Evolutionary conservation across 2,113 vertebrate species (phyloP).

Genomic region (Chitala chitala): DNA sequence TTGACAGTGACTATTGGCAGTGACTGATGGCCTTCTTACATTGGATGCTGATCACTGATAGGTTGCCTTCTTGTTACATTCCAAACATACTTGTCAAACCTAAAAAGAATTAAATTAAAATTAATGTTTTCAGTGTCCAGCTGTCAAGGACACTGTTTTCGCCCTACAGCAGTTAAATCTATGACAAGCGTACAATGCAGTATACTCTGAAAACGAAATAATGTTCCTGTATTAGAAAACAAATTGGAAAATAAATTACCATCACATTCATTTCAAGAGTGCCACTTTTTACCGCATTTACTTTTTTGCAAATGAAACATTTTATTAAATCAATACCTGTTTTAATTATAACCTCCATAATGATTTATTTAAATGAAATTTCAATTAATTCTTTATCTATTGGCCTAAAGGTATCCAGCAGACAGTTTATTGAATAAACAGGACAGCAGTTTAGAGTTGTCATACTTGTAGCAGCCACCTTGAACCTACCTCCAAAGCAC

Average conservation of each 20-base stretch:
- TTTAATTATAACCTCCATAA: constrained; percentile 51
- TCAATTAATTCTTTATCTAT: constrained; percentile 20
- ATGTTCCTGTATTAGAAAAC: constrained; percentile 51
- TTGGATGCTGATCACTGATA: constrained; percentile 4
- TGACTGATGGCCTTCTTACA: neutral
- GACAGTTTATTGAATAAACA: constrained; percentile 19
- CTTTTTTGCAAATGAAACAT: constrained; percentile 54
- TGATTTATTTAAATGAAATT: constrained; percentile 31
- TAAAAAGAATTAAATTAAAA: neutral
- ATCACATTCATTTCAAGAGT: constrained; percentile 53
- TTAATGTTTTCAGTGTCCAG: neutral
- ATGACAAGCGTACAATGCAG: constrained; percentile 9
- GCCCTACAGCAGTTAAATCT: constrained; percentile 2
- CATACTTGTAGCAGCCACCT: neutral
- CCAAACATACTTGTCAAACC: neutral
- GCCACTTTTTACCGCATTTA: constrained; percentile 50
- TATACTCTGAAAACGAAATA: constrained; percentile 9
- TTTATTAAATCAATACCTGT: constrained; percentile 62
- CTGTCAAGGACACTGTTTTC: constrained; percentile 7
- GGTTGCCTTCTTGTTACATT: neutral
- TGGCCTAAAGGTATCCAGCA: constrained; percentile 1
- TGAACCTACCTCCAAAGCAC: neutral
- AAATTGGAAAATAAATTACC: constrained; percentile 58
- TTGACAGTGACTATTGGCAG: too few species aligned
- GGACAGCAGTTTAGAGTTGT: constrained; percentile 3